Evolutionary conservation across 2,888 invertebrate species (phyloP), one percentile per base, ranked within the genome.

Genomic region (Caenorhabditis wallacei): DNA sequence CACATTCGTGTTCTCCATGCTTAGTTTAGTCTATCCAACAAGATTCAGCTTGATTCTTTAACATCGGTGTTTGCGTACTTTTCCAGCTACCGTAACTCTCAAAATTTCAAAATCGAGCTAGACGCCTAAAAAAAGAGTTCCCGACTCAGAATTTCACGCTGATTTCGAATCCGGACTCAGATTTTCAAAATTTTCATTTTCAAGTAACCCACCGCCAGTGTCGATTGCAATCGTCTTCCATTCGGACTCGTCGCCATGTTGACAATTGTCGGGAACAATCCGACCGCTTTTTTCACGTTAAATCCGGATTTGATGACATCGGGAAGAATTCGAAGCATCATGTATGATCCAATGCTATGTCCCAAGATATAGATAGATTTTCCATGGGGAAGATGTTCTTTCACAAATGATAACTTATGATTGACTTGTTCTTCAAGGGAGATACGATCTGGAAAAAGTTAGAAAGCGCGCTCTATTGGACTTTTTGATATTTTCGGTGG

Each of bases 291-390:
- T 48, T 63, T 59, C 40, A 89, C 80, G 68, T 84, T 66, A 59
- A 83, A 87, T 43, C 87, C 88, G 4, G 81, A 83, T 24, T 81
- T 63, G 7, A 88, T 64, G 24, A 87, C 87, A n/a, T 78, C 54
- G 16, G 87, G 85, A 30, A 88, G 74, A 8, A 88, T 82, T 51
- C 88, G 80, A 2, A 88, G 76, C 87, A 87, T 86, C 87, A 89
- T 89, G 68, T 88, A 89, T 2, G 87, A 84, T 1, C 89, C 90
- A 75, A 90, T 90, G 64, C 89, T 89, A 69, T 90, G 90, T 0
- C 90, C 90, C 24, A 90, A 74, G 18, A 90, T 57, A 43, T 86
- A 85, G 18, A 89, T 72, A 26, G 76, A 53, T 8, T 82, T 75
- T 13, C 84, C 86, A 69, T 75, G 79, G 48, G 88, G 87, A 37